Evolutionary conservation across 30 jellyfish, hydroid and myxozoan genomes (phyloP).

Genomic region (Turritopsis rubra): DNA sequence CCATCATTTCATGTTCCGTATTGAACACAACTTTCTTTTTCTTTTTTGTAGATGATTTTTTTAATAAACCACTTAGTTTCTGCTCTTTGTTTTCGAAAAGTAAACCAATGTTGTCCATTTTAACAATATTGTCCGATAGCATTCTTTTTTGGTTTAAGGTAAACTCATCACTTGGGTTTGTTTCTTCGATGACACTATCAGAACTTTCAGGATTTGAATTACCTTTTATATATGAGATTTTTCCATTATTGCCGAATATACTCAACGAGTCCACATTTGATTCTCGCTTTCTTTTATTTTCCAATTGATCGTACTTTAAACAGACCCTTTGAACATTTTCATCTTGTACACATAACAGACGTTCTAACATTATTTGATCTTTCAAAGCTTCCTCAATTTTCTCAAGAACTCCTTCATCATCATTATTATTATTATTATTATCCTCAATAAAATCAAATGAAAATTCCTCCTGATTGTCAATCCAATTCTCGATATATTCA

Average conservation of each 20-base stretch:
- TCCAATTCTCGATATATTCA: background rate
- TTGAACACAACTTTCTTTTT: background rate
- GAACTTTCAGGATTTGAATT: background rate
- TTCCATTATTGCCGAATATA: background rate
- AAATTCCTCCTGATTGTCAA: background rate
- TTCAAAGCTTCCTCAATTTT: conserved; percentile 5
- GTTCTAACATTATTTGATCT: background rate
- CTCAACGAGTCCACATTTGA: background rate
- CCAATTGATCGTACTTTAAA: background rate
- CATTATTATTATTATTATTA: background rate
- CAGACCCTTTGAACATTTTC: background rate
- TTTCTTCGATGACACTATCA: background rate
- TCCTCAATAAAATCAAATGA: background rate
- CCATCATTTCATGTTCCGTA: background rate
- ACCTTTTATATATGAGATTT: background rate
- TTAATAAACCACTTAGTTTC: background rate
- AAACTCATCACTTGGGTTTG: background rate
- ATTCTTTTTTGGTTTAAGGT: background rate
- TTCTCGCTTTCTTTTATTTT: background rate
- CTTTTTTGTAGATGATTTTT: background rate
- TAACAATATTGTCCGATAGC: background rate
- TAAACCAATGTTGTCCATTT: background rate
- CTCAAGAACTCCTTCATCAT: background rate
- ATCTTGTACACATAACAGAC: background rate
- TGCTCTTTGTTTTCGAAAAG: background rate